These are phyloP conservation scores for Sclerodermus sp. DNA, from an alignment of 2,888 invertebrate species.

Conservation along the genomic window DNA sequence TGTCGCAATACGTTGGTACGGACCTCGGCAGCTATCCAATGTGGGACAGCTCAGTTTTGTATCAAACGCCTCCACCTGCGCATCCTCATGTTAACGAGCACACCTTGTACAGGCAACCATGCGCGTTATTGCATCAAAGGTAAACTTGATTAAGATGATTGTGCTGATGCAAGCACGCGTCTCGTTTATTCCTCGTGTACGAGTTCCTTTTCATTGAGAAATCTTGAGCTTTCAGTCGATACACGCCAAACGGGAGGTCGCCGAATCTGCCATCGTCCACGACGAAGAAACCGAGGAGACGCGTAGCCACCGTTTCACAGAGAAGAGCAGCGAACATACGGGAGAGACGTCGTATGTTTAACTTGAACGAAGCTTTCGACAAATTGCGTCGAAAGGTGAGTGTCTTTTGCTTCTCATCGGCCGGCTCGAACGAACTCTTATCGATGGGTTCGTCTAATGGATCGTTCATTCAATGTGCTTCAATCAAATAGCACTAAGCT, in stretches of 20 bases:
- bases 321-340: conserved; percentile 90
- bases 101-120: conserved; percentile 52
- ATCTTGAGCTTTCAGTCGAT: conserved; percentile 38
- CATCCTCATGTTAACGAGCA: conserved; percentile 52
- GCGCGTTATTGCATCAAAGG: conserved; percentile 54
- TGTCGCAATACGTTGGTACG: conserved; percentile 53
- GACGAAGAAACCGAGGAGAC: conserved; percentile 77
- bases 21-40: conserved; percentile 51
- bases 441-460: too few relatives aligned
- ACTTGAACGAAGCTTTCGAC: conserved; percentile 94
- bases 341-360: conserved; percentile 92
- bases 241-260: conserved; percentile 49
- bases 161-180: too few relatives aligned
- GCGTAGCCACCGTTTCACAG: conserved; percentile 89
- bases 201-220: neutral
- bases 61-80: conserved; percentile 49
- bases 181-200: too few relatives aligned
- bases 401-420: too few relatives aligned
- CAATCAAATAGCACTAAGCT: neutral
- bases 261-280: conserved; percentile 50
- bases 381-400: conserved; percentile 81
- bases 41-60: conserved; percentile 55
- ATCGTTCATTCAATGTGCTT: too few relatives aligned
- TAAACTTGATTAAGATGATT: too few relatives aligned
- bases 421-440: too few relatives aligned